Evolutionary conservation across 2,888 invertebrate species (phyloP).

Genomic region (Dryobota labecula): DNA sequence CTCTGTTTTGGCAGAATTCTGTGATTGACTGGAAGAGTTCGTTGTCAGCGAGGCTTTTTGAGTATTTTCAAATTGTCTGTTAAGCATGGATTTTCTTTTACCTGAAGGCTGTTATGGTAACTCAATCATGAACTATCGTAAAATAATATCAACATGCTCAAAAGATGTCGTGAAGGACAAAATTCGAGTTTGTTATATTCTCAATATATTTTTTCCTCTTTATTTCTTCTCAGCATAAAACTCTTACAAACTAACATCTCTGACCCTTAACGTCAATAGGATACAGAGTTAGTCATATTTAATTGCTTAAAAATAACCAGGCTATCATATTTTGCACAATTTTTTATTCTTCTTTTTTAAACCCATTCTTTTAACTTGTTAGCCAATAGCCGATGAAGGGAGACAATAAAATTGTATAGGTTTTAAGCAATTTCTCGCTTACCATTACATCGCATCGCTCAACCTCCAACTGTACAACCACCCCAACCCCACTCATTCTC

Average conservation of each 20-base stretch:
- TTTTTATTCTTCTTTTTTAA: too few relatives aligned
- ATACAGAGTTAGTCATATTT: too few relatives aligned
- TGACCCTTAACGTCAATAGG: background rate
- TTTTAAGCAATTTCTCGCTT: too few relatives aligned
- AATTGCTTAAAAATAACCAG: too few relatives aligned
- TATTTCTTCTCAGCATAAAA: background rate
- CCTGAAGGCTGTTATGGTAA: background rate
- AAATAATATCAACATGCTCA: background rate
- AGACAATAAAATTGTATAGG: too few relatives aligned
- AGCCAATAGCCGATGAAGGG: too few relatives aligned
- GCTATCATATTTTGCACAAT: too few relatives aligned
- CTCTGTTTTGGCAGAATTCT: background rate
- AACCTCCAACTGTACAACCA: background rate
- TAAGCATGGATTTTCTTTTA: background rate
- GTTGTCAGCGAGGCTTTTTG: background rate
- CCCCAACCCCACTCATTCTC: slow-evolving; percentile 51
- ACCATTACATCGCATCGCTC: background rate
- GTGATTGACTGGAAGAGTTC: background rate
- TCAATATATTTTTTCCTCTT: too few relatives aligned
- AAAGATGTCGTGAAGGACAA: too few relatives aligned
- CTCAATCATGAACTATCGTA: background rate
- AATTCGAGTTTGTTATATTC: too few relatives aligned
- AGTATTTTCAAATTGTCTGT: background rate
- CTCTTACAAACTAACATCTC: background rate
- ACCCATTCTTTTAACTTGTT: too few relatives aligned